phyloP scores from a whole-genome alignment of 2,888 invertebrate genomes.

The Tachystola acroxantha region DNA sequence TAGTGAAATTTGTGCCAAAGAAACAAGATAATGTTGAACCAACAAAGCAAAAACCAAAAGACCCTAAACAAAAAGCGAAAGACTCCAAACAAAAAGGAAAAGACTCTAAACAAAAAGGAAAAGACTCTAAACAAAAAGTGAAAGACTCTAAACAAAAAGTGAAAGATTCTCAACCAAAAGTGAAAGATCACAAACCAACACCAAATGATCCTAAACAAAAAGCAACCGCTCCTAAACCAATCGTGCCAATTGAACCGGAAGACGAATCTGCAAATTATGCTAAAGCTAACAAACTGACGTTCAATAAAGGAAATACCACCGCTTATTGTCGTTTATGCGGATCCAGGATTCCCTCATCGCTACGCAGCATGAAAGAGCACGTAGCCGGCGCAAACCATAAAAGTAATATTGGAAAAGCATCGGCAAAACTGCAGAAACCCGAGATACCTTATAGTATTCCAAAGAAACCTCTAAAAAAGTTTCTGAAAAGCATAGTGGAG shows the following conservation, averaged over 20 bases:
- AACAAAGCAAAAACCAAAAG: neutral
- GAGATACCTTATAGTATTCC: too few species aligned
- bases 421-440: too few species aligned
- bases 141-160: neutral
- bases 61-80: neutral
- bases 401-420: conserved; percentile 10
- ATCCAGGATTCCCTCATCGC: conserved; percentile 22
- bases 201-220: neutral
- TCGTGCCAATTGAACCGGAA: neutral
- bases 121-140: neutral
- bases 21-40: too few species aligned
- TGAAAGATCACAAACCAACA: neutral
- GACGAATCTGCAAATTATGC: conserved; percentile 19
- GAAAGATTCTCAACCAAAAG: neutral
- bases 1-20: too few species aligned
- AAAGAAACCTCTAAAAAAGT: conserved; percentile 9
- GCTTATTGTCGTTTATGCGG: conserved; percentile 28
- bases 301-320: conserved; percentile 18
- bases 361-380: conserved; percentile 34
- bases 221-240: neutral
- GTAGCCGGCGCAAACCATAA: conserved; percentile 28
- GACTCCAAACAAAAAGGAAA: neutral
- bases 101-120: neutral
- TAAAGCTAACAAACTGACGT: conserved; percentile 23
- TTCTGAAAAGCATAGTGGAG: conserved; percentile 2